Conservation (phyloP, 2,888 invertebrate species). For the Eristalinus sepulchralis region DNA sequence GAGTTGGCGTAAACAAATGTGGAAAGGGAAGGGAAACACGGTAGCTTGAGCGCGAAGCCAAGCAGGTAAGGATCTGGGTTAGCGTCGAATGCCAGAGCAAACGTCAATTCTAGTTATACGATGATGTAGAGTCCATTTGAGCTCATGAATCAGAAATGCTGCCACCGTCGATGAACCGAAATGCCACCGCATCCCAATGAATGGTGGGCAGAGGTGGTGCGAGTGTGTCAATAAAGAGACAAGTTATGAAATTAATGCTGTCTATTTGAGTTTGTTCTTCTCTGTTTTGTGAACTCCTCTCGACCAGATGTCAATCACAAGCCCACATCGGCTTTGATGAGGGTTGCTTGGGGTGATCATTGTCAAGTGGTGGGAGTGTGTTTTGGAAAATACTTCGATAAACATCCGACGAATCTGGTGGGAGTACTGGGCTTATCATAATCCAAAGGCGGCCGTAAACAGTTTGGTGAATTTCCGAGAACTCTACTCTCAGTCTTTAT, state of each 20-base stretch:
- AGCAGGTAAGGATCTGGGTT: background rate
- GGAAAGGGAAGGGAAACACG: background rate
- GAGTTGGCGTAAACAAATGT: background rate
- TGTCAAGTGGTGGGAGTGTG: background rate
- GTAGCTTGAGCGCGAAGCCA: background rate
- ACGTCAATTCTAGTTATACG: background rate
- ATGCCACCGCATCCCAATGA: no score
- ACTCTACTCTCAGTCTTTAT: no score
- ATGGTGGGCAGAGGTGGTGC: no score
- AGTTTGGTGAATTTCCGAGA: no score
- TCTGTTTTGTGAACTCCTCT: background rate
- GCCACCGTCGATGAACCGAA: no score
- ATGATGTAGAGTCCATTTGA: background rate
- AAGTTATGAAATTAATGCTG: background rate
- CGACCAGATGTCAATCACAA: background rate
- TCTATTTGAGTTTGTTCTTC: background rate
- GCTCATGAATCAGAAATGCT: background rate
- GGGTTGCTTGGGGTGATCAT: background rate
- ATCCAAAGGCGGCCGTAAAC: no score
- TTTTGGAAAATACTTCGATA: no score
- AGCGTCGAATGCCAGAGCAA: background rate
- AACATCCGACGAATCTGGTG: no score
- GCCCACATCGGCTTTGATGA: background rate
- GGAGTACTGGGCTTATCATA: no score
- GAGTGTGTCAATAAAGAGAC: background rate